Conservation (phyloP, 2,113 vertebrate genomes). For the Suncus etruscus region DNA sequence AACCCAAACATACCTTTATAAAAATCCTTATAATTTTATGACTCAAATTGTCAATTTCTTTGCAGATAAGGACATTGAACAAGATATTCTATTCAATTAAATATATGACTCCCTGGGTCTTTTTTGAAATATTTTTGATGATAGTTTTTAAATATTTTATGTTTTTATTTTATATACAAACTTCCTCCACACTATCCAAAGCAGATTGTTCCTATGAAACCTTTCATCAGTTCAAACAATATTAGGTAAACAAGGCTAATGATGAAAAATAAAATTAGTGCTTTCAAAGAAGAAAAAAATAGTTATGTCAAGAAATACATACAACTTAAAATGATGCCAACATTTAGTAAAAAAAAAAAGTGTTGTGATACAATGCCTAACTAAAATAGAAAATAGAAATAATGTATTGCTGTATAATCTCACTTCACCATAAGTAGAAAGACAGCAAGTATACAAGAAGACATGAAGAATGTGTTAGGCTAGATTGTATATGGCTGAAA, state of each 20-base stretch:
- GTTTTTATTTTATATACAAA: neutral
- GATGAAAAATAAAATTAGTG: too few species aligned
- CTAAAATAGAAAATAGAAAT: neutral
- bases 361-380: neutral
- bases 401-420: neutral
- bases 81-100: constrained; percentile 8
- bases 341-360: neutral
- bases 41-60: constrained; percentile 34
- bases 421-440: neutral
- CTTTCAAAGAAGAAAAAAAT: too few species aligned
- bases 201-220: neutral
- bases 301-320: neutral
- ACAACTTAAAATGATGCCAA: neutral
- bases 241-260: neutral
- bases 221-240: neutral
- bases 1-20: constrained; percentile 24
- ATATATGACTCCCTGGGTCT: neutral
- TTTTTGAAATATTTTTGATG: constrained; percentile 39
- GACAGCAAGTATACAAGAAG: neutral
- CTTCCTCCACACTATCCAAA: neutral
- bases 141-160: constrained; percentile 22
- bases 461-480: neutral
- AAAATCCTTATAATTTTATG: constrained; percentile 11
- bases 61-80: constrained; percentile 5
- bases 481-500: too few species aligned